phyloP scores from a whole-genome alignment of 2,888 invertebrate genomes.

The Xestia rhomboidea region DNA sequence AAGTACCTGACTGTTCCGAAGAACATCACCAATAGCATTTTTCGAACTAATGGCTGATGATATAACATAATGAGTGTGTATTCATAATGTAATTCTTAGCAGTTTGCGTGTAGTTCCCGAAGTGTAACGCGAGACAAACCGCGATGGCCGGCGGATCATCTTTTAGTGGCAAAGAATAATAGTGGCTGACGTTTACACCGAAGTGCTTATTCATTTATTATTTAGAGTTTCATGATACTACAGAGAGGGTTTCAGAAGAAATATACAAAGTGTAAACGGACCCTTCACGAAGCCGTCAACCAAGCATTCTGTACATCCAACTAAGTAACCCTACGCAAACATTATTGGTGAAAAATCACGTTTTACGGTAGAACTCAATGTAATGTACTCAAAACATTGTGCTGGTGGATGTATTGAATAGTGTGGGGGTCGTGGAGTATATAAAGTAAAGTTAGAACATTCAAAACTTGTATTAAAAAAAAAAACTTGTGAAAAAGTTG shows the following conservation, averaged over 20 bases:
- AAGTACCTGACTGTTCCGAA: background rate
- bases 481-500: too few species aligned
- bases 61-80: conserved; percentile 15
- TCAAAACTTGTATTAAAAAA: too few species aligned
- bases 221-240: background rate
- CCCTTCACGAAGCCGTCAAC: too few species aligned
- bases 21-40: background rate
- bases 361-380: too few species aligned
- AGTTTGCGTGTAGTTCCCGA: background rate
- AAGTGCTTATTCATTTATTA: background rate
- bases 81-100: conserved; percentile 13
- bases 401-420: too few species aligned
- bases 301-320: too few species aligned
- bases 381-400: too few species aligned
- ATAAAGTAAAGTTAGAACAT: too few species aligned
- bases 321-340: too few species aligned
- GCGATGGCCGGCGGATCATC: conserved; percentile 41
- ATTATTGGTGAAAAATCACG: too few species aligned
- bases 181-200: conserved; percentile 35
- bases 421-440: too few species aligned
- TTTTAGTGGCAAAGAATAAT: conserved; percentile 14
- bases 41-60: background rate
- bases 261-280: too few species aligned
- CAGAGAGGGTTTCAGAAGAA: background rate
- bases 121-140: conserved; percentile 48